Percentiles rank a stretch among this genome's conserved stretches.
phyloP scores from a whole-genome alignment of 2,797 vertebrate genomes.

The Hydrolagus colliei region DNA sequence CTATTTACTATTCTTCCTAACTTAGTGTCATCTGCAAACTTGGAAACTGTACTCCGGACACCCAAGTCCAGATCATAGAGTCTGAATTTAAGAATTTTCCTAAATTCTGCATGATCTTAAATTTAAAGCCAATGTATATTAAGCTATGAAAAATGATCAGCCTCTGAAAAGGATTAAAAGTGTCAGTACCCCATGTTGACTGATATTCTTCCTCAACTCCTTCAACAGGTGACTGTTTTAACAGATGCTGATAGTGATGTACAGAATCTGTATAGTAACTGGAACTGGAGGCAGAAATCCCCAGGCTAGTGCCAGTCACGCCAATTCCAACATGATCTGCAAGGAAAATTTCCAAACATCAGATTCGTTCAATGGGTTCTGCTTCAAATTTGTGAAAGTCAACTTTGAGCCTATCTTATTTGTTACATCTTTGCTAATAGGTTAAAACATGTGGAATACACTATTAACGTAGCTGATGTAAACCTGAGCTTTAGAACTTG shows the following conservation, averaged over 20 bases:
- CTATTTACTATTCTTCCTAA: too few species aligned
- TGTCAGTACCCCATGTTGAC: conserved; percentile 28
- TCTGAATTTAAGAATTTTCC: too few species aligned
- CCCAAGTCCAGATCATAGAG: too few species aligned
- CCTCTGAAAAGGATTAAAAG: neutral
- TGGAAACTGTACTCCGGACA: too few species aligned
- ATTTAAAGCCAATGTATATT: too few species aligned
- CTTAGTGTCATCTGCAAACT: too few species aligned
- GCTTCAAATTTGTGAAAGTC: neutral
- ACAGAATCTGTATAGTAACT: conserved; percentile 39
- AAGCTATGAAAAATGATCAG: too few species aligned
- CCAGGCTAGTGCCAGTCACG: conserved; percentile 46
- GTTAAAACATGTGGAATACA: too few species aligned
- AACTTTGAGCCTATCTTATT: neutral
- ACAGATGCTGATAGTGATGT: conserved; percentile 34
- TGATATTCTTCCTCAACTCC: conserved; percentile 36
- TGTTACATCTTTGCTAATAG: neutral
- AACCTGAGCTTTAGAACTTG: neutral
- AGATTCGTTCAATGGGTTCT: neutral
- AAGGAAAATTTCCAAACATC: neutral
- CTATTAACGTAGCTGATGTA: too few species aligned
- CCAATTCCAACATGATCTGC: conserved; percentile 39
- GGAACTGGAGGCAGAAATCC: conserved; percentile 40
- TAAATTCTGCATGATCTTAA: too few species aligned
- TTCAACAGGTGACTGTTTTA: conserved; percentile 31